Base-by-base conservation (phyloP, 2,888 invertebrate genomes). In the Trichacis sp. region DNA sequence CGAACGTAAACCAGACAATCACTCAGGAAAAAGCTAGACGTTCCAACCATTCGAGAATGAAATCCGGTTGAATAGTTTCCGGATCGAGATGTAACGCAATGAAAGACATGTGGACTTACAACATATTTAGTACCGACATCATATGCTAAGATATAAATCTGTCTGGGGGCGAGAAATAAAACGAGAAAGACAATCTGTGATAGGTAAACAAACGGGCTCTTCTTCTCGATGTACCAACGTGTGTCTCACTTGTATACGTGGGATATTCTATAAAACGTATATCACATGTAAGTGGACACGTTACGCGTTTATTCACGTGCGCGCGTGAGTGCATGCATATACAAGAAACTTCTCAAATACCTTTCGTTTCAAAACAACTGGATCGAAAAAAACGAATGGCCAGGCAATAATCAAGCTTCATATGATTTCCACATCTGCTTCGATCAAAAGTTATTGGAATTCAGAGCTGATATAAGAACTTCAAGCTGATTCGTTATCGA, bases 251-350 rank as follows among this genome's bases (percentile, higher is more conserved):
- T 15, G 29, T 14, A 29, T 20, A 47, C 66, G 59, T 66, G 66
- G 53, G 62, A 66, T 62, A 62, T 66, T 66, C 66, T 66, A 58
- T 66, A 52, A 62, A 66, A 54, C 66, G 42, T 42, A 42, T 42
- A 42, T 42, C 66, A 42, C 42, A 17, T 18, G 59, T 67, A 65
- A 68, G 64, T 61, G 64, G 58, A 67, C 56, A 58, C 64, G 60
- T 66, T 56, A 68, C 68, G 67, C 62, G 69, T 68, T 52, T 64
- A 63, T 54, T 65, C 65, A 63, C 66, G 38, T 18, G 53, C 42
- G 4, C 8, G 36, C 36, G 72, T 61, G 62, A 58, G 64, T 50
- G 58, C 52, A 48, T 62, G 62, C 57, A 66, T 66, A 58, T 62
- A 62, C 62, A 56, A 67, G 59, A 42, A 18, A 18, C 42, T 42